These are phyloP conservation scores for Eutolmus rufibarbis DNA, from an alignment of 2,888 invertebrate species.

Conservation along the genomic window DNA sequence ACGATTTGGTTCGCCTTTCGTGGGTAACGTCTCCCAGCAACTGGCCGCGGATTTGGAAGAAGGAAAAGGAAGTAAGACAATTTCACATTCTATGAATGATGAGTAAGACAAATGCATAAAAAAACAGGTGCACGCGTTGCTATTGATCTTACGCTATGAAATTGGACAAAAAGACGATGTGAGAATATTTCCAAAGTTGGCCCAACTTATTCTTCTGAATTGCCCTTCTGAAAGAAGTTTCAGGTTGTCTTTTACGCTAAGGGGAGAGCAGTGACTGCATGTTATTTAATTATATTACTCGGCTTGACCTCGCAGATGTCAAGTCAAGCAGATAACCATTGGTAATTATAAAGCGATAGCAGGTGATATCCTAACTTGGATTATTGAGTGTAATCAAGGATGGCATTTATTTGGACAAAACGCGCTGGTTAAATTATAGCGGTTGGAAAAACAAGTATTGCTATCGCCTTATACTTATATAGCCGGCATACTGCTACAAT, in stretches of 20 bases:
- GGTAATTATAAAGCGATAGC: neutral
- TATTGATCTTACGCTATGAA: neutral
- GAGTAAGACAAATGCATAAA: neutral
- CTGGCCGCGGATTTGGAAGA: neutral
- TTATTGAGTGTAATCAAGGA: too few relatives aligned
- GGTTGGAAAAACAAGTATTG: too few relatives aligned
- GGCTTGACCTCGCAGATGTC: neutral
- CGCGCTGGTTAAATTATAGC: too few relatives aligned
- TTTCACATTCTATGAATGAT: neutral
- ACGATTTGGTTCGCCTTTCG: neutral
- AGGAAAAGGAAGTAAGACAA: neutral
- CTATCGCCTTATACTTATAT: too few relatives aligned
- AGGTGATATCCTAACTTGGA: neutral
- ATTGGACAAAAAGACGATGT: neutral
- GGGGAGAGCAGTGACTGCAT: neutral
- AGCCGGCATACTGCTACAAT: too few relatives aligned
- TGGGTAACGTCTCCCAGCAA: neutral
- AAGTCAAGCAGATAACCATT: neutral
- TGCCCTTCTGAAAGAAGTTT: neutral
- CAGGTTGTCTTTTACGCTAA: neutral
- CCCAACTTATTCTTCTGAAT: neutral
- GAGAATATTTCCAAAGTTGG: neutral
- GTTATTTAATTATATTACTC: neutral
- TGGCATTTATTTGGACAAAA: too few relatives aligned
- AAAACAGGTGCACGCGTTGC: neutral